Evolutionary conservation across 2,888 invertebrate species (phyloP), one percentile per base, ranked within the genome.

Genomic region (Brachypalpus laphriformis): DNA sequence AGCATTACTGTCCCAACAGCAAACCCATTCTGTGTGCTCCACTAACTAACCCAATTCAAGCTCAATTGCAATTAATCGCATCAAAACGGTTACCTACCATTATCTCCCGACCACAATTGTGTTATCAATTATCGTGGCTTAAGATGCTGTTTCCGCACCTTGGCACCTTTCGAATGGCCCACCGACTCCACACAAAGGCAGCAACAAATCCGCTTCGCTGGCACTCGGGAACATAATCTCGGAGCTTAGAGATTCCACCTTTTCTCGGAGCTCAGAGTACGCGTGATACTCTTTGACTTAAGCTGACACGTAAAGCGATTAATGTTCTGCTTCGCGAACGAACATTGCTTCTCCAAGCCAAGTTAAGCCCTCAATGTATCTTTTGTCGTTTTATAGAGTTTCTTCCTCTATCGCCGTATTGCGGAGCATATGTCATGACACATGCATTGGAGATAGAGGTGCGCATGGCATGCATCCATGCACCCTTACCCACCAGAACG

Each of bases 271-370:
- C 75, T 59, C 45, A 59, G n/a, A n/a, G n/a, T n/a, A n/a, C 25
- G 71, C 82, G 57, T 57, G 51, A 65, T 72, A 74, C 72, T 74
- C 72, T 78, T 78, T 51, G 80, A 83, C 80, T 83, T 83, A 83
- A 83, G 83, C 83, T 83, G 83, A 83, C 83, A 83, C 83, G 78
- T 78, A 78, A 83, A 83, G 83, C 74, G 83, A 83, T 83, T 83
- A 83, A 70, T 74, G 63, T 70, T 80, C 20, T 74, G 77, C 72
- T 54, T 68, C 45, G 77, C 68, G 78, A 82, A 54, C 82, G n/a
- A n/a, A 82, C 68, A 8, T 11, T 63, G 49, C 63, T 57, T 74
- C 65, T 68, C 57, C 25, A 4, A 5, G 65, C 47, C 61, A 45
- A 40, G 63, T 65, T 78, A 72, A 77, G 66, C 59, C 61, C 71